These are phyloP conservation scores for Linnaemya vulpina DNA, from an alignment of 2,888 invertebrate species.

Conservation along the genomic window DNA sequence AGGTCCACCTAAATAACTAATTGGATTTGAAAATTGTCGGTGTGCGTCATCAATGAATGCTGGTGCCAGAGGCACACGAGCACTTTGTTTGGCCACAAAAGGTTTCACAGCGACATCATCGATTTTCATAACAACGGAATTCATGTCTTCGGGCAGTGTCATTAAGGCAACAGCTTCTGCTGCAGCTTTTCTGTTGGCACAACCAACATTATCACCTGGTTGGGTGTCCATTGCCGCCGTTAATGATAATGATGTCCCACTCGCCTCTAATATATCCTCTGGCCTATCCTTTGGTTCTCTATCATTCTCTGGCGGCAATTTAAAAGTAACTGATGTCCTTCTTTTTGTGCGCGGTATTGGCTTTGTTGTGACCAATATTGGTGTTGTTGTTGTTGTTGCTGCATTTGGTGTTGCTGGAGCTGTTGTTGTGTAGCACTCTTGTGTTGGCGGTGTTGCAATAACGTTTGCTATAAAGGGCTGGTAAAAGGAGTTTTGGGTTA, in stretches of 20 bases:
- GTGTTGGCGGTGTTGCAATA: conserved; percentile 47
- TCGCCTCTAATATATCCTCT: conserved; percentile 49
- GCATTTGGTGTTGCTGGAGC: conserved; percentile 20
- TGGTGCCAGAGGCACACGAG: conserved; percentile 80
- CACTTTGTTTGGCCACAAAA: conserved; percentile 75
- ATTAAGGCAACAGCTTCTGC: conserved; percentile 50
- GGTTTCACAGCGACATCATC: conserved; percentile 74
- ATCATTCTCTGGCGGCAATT: conserved; percentile 57
- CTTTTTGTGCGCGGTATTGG: conserved; percentile 62
- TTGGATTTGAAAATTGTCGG: conserved; percentile 86
- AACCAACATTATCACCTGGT: conserved; percentile 28
- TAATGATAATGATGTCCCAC: conserved; percentile 12
- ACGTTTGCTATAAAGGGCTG: conserved; percentile 65
- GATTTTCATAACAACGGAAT: conserved; percentile 68
- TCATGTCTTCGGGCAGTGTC: conserved; percentile 33
- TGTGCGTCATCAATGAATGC: conserved; percentile 84
- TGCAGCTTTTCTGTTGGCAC: conserved; percentile 9
- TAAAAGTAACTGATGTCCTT: conserved; percentile 62
- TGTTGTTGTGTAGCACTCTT: conserved; percentile 21
- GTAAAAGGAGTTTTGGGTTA: conserved; percentile 70
- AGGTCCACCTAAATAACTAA: conserved; percentile 88
- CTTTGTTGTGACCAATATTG: conserved; percentile 46
- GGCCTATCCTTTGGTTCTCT: conserved; percentile 28
- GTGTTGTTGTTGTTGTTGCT: conserved; percentile 15
- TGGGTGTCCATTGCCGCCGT: conserved; percentile 12